Percentiles rank a stretch among this genome's conserved stretches.
Evolutionary conservation across 1,140 invertebrate species (phyloP).

Genomic region (Subanguina moxae): DNA sequence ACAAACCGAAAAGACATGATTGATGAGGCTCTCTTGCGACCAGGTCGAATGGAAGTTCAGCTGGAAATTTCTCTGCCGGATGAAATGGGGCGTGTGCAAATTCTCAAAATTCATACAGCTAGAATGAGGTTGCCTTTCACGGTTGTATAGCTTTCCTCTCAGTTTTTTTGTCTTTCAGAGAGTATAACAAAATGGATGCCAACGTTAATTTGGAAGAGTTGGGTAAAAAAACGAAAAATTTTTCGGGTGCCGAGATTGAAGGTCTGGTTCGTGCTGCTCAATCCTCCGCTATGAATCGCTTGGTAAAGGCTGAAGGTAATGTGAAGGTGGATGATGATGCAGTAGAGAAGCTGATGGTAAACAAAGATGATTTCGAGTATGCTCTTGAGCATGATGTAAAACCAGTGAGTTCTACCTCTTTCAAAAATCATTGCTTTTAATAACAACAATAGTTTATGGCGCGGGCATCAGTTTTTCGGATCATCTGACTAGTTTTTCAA

Average conservation of each 20-base stretch:
- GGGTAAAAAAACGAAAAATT: constrained; percentile 87
- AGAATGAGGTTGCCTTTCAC: constrained; percentile 62
- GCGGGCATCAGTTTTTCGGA: no score
- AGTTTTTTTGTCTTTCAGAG: constrained; percentile 44
- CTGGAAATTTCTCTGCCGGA: constrained; percentile 97
- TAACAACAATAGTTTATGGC: constrained; percentile 81
- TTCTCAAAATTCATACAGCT: constrained; percentile 90
- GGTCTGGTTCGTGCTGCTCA: constrained; percentile 93
- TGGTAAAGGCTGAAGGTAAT: constrained; percentile 66
- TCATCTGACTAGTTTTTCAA: no score
- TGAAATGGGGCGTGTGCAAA: constrained; percentile 84
- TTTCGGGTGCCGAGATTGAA: constrained; percentile 95
- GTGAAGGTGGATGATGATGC: constrained; percentile 63
- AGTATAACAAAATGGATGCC: constrained; percentile 73
- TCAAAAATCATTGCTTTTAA: constrained; percentile 73
- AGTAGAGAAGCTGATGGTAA: constrained; percentile 63
- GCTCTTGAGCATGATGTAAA: constrained; percentile 95
- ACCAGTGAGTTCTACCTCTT: constrained; percentile 63
- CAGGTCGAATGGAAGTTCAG: constrained; percentile 93
- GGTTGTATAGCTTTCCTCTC: not conserved
- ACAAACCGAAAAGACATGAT: constrained; percentile 95
- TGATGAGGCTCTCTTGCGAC: constrained; percentile 90
- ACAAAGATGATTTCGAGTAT: constrained; percentile 85
- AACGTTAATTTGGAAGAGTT: constrained; percentile 86
- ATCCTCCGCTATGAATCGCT: constrained; percentile 94